Base-by-base conservation (phyloP, 2,888 invertebrate genomes). In the Eupithecia exiguata region DNA sequence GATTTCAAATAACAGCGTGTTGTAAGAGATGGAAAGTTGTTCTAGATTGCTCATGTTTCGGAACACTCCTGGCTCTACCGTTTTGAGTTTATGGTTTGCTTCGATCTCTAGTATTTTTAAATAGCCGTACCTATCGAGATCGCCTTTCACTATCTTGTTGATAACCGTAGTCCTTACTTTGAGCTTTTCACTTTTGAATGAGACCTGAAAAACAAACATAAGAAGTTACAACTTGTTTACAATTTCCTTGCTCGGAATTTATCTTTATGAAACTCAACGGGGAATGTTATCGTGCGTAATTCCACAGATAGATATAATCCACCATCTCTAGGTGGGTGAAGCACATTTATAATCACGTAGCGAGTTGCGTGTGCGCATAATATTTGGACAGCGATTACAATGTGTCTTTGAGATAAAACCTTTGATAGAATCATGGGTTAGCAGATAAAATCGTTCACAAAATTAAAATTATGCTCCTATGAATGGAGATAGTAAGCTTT, bases 11-110 rank as follows among this genome's bases (percentile, higher is more conserved):
- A 96, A 86, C 14, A 91, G 87, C 2, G 91, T 90, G 80, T 96
- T 96, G 80, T 94, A 95, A 0, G 95, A 95, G 80, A 96, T 94
- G 0, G 95, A 95, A 14, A 96, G 83, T 69, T 95, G 94, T 63
- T 89, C 86, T 38, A 96, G 82, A 25, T 89, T 90, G 0, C 86
- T 89, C 79, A 96, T 85, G 75, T 95, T 93, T 25, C 84, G 82
- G 80, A 96, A 96, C 0, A 89, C 82, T 10, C 95, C 94, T 0
- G 94, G 90, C 79, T 94, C 89, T 36, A 96, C 90, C 69, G 87
- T 84, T 18, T 80, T 88, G n/a, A 96, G 85, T 69, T 92, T 88
- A 77, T 92, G 92, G 79, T 96, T 96, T 0, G 95, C 95, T 84
- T 95, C 95, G 73, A 96, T 92, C 78, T 94, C 91, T 16, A 96